Evolutionary conservation across 2,797 vertebrate species (phyloP), one percentile per base, ranked within the genome.

Genomic region (Coreius guichenoti): DNA sequence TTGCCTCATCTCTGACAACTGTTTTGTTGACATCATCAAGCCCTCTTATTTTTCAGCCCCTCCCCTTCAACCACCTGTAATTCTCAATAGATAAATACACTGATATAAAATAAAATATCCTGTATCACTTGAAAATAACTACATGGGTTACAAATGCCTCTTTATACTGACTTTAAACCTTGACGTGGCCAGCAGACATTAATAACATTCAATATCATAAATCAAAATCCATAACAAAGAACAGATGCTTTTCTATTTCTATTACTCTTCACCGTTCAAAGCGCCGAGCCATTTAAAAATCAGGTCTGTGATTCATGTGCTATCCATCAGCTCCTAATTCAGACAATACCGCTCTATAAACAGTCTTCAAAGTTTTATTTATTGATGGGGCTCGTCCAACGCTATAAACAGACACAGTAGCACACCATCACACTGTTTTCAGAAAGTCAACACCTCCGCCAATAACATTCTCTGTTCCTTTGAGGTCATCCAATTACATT

Each of bases 401-500:
- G 67, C 82, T 75, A 83, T 76, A 83, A 83, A 83, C 58, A 76
- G 33, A 67, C 58, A 83, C 58, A 39, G 82, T 75, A 78, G 70
- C 51, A 43, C 36, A 72, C 70, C 31, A 39, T 61, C 43, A 33
- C 21, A 8, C 43, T 17, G 23, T 79, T 87, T 75, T 79, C 61
- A 69, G 68, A 80, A 29, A 70, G 69, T 81, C 72, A 78, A 26
- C 80, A 76, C 78, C 49, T 39, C 45, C 2, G n/a, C 80, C 72
- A 85, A 56, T 77, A 82, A 79, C 51, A 81, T 31, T 75, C 31
- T 17, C 26, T 86, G 85, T 79, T 43, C 29, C 36, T 58, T 56
- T 29, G 54, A 47, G 39, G 36, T 29, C 81, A 78, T 81, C 91
- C 93, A 93, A 93, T 94, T 86, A 65, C 70, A 83, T 17, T 73